A percentile compares a stretch with the other conserved stretches of the same genome.
phyloP scores from a whole-genome alignment of 2,797 vertebrate species.

The Paguma larvata region DNA sequence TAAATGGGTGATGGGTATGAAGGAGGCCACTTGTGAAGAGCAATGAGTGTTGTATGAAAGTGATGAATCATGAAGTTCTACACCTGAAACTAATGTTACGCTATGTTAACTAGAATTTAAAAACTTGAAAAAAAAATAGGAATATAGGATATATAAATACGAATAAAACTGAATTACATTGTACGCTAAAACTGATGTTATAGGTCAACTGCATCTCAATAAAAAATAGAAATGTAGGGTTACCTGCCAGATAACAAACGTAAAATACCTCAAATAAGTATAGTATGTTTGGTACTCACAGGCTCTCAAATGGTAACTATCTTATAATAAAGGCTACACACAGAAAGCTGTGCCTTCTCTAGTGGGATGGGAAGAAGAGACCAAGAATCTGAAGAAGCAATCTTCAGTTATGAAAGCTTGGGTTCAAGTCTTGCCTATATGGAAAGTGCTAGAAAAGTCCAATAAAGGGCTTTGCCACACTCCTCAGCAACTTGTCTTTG shows the following conservation, averaged over 20 bases:
- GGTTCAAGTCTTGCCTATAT: background rate
- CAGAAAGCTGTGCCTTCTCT: background rate
- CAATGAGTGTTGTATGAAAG: background rate
- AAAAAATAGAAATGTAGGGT: background rate
- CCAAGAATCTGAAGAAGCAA: background rate
- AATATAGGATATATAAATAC: no score
- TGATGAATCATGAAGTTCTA: background rate
- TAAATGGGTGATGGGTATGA: background rate
- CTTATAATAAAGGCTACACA: background rate
- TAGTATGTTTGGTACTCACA: background rate
- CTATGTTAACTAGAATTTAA: background rate
- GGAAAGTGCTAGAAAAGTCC: background rate
- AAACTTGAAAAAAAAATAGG: no score
- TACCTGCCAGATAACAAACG: background rate
- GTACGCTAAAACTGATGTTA: no score
- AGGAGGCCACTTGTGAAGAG: background rate
- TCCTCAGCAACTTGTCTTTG: background rate
- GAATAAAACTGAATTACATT: no score
- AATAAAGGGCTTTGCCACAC: background rate
- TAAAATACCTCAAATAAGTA: background rate
- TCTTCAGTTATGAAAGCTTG: background rate
- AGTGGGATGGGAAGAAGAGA: background rate
- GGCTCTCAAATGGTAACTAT: background rate
- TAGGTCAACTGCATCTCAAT: no score
- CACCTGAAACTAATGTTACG: background rate